Evolutionary conservation across 2,797 vertebrate genomes (phyloP).

Genomic region (Pseudochromis fuscus): DNA sequence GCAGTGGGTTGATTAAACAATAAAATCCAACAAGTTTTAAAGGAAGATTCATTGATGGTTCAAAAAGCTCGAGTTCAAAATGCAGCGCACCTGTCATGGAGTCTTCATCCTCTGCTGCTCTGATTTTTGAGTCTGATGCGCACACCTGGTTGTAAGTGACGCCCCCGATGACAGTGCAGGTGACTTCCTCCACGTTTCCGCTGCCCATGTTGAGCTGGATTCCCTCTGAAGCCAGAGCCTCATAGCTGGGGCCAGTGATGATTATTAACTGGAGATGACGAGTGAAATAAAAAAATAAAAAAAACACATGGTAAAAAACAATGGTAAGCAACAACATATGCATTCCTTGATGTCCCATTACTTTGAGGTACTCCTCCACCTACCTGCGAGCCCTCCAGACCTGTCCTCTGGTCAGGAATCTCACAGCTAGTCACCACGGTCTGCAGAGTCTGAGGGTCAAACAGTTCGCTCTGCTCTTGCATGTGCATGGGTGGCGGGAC

Average conservation of each 20-base stretch:
- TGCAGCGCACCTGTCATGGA: slow-evolving; percentile 81
- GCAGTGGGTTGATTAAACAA: not conserved
- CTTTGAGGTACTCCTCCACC: not conserved
- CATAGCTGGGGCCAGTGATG: slow-evolving; percentile 91
- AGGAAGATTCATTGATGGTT: not conserved
- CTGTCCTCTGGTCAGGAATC: slow-evolving; percentile 82
- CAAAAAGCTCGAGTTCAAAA: not conserved
- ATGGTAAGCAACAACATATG: too few relatives aligned
- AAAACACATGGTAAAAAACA: not conserved
- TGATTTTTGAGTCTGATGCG: slow-evolving; percentile 71
- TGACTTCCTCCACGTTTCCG: slow-evolving; percentile 84
- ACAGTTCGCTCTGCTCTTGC: slow-evolving; percentile 78
- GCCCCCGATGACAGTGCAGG: slow-evolving; percentile 87
- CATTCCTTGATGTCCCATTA: not conserved
- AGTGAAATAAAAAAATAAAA: not conserved
- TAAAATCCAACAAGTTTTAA: not conserved
- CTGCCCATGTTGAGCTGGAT: slow-evolving; percentile 89
- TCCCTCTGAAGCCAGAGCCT: slow-evolving; percentile 88
- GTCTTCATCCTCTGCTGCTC: slow-evolving; percentile 68
- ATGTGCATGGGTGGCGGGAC: slow-evolving; percentile 45
- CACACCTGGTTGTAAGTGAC: slow-evolving; percentile 87
- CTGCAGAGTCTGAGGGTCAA: slow-evolving; percentile 86
- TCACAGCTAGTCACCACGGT: slow-evolving; percentile 86
- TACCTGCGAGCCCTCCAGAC: slow-evolving; percentile 90
- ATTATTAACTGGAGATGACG: slow-evolving; percentile 86